These are phyloP conservation scores for Epizoanthus rinbou DNA, from an alignment of 92 coral and sea anemone species.

Conservation along the genomic window DNA sequence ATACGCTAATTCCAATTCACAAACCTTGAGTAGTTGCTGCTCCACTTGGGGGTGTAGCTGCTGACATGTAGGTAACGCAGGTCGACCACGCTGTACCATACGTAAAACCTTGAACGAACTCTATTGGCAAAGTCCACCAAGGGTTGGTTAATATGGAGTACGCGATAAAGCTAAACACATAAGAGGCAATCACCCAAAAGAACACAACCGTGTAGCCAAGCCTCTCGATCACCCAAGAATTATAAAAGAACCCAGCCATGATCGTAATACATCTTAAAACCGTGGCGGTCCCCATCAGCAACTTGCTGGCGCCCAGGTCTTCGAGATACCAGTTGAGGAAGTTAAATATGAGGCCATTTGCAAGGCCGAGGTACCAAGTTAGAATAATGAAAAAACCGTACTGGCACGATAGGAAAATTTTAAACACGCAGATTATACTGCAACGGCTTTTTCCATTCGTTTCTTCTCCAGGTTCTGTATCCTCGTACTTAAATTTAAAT, in stretches of 20 bases:
- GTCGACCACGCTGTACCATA: slow-evolving; percentile 96
- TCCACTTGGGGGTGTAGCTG: slow-evolving; percentile 90
- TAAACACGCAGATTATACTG: slow-evolving; percentile 33
- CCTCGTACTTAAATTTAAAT: slow-evolving; percentile 81
- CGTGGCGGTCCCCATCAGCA: slow-evolving; percentile 85
- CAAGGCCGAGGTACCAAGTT: slow-evolving; percentile 89
- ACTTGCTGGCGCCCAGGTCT: slow-evolving; percentile 91
- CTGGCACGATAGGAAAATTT: slow-evolving; percentile 67
- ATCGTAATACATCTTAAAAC: slow-evolving; percentile 74
- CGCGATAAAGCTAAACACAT: slow-evolving; percentile 75
- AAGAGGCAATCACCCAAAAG: slow-evolving; percentile 60
- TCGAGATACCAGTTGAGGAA: slow-evolving; percentile 95
- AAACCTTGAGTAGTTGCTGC: slow-evolving; percentile 99
- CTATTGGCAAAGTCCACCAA: slow-evolving; percentile 85
- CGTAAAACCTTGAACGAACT: slow-evolving; percentile 82
- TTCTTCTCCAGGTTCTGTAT: slow-evolving; percentile 16
- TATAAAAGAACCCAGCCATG: slow-evolving; percentile 72
- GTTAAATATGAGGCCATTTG: slow-evolving; percentile 84
- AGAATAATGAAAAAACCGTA: slow-evolving; percentile 79
- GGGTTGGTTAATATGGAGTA: slow-evolving; percentile 83
- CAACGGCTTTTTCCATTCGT: slow-evolving; percentile 40
- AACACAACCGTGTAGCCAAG: slow-evolving; percentile 67
- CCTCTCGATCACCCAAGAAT: slow-evolving; percentile 68
- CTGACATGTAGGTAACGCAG: slow-evolving; percentile 91
- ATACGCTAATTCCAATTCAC: background rate